A percentile compares a stretch with the other conserved stretches of the same genome.
phyloP scores from a whole-genome alignment of 2,888 invertebrate genomes.

The Sarcophaga subvicina region DNA sequence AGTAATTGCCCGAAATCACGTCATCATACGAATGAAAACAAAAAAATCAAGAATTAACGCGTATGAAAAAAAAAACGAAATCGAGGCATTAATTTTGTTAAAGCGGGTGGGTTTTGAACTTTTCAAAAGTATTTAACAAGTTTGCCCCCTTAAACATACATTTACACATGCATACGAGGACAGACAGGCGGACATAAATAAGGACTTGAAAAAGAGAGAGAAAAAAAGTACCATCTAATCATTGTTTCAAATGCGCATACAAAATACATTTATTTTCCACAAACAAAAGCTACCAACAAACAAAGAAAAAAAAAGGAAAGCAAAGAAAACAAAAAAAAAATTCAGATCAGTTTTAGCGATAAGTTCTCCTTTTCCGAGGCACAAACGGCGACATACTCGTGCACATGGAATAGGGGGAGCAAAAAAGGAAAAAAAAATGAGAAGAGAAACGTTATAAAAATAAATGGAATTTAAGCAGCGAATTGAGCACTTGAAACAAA shows the following conservation, averaged over 20 bases:
- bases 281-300: slow-evolving; percentile 7
- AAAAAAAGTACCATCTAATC: slow-evolving; percentile 57
- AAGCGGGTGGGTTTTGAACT: slow-evolving; percentile 56
- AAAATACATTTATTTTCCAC: slow-evolving; percentile 52
- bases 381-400: slow-evolving; percentile 17
- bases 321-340: slow-evolving; percentile 37
- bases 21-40: slow-evolving; percentile 53
- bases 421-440: slow-evolving; percentile 13
- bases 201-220: slow-evolving; percentile 1
- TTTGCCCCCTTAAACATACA: slow-evolving; percentile 14
- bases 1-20: slow-evolving; percentile 78
- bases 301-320: no score
- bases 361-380: slow-evolving; percentile 40
- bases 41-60: slow-evolving; percentile 11
- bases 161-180: neutral
- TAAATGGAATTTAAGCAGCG: slow-evolving; percentile 72
- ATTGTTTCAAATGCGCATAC: slow-evolving; percentile 68
- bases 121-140: slow-evolving; percentile 46
- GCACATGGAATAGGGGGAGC: neutral
- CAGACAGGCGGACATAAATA: slow-evolving; percentile 44
- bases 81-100: neutral
- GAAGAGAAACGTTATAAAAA: slow-evolving; percentile 42
- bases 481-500: slow-evolving; percentile 78
- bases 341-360: slow-evolving; percentile 65
- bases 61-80: neutral